Base-by-base conservation (phyloP, 2,888 invertebrate genomes). In the Hylaea fasciaria region DNA sequence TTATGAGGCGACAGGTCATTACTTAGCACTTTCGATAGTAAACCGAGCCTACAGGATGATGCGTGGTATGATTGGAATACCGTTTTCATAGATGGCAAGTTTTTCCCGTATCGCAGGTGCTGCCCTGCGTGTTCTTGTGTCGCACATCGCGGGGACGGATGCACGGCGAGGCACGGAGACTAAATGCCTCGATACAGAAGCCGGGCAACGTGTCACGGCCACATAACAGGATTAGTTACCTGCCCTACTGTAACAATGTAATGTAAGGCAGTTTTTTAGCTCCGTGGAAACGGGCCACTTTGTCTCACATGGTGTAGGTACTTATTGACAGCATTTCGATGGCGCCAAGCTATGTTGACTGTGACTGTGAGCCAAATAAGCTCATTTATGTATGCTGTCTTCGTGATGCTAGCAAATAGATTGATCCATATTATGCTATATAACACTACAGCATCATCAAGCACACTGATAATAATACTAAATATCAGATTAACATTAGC, bases 131-230 rank as follows among this genome's bases (percentile, higher is more conserved):
- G 84, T 69, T 80, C 83, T 86, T 71, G 86, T 76, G 76, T 89
- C 91, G 84, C 85, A 86, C 91, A 90, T 91, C 73, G 87, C 82
- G 81, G 77, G 78, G 82, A 83, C 84, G 85, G 84, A 84, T 85
- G 79, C 84, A 78, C 78, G 72, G 69, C 76, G 81, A 81, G 78
- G 77, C 67, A 63, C 78, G 69, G 73, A 73, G 80, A 85, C 80
- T 83, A 81, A 85, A 86, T 84, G 84, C 82, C 82, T 82, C 81
- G 66, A 78, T 74, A 80, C 80, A 85, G 89, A 89, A 90, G 89
- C 89, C 90, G 87, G 86, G 82, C 86, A 89, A 80, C 86, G 81
- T 91, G 92, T 91, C 91, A 91, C 85, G 92, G 91, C 84, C 92
- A 89, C 83, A 89, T 92, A 92, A 92, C 91, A 89, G 92, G 92